A percentile compares a stretch with the other conserved stretches of the same genome.
Conservation (phyloP, 2,888 invertebrate genomes). For the Polydrusus cervinus region DNA sequence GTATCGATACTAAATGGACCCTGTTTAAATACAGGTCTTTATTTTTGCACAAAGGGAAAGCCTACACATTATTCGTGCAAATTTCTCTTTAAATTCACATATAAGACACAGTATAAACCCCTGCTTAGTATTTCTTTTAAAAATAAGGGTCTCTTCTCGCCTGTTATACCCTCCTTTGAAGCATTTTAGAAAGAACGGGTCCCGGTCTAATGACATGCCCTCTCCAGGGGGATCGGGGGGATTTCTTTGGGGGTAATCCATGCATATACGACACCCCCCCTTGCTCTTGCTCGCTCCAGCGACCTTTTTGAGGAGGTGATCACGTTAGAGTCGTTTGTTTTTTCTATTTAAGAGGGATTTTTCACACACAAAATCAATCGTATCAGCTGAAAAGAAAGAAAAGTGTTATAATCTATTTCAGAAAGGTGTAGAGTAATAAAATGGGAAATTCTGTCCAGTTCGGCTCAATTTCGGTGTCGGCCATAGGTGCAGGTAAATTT, state of each 20-base stretch:
- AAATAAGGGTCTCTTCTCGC: slow-evolving; percentile 23
- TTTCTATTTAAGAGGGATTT: slow-evolving; percentile 19
- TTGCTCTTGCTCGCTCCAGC: not conserved
- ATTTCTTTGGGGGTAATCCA: slow-evolving; percentile 33
- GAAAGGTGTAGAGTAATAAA: too few species aligned
- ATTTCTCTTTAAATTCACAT: slow-evolving; percentile 24
- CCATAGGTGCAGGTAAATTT: too few species aligned
- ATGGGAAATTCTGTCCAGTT: too few species aligned
- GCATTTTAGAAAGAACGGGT: slow-evolving; percentile 30
- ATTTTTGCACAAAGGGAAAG: not conserved
- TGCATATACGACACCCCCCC: slow-evolving; percentile 33
- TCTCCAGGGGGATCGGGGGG: not conserved
- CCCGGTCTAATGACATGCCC: slow-evolving; percentile 39
- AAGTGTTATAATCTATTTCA: too few species aligned
- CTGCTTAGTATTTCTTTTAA: slow-evolving; percentile 23
- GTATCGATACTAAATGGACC: too few species aligned
- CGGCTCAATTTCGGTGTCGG: too few species aligned
- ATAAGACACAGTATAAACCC: slow-evolving; percentile 15
- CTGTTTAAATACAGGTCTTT: too few species aligned
- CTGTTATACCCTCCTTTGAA: slow-evolving; percentile 40
- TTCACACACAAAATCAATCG: slow-evolving; percentile 25
- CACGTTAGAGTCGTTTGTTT: slow-evolving; percentile 12
- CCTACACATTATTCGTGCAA: slow-evolving; percentile 1
- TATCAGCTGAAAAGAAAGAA: not conserved
- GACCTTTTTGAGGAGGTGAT: slow-evolving; percentile 3